Evolutionary conservation across 2,888 invertebrate species (phyloP).

Genomic region (Cataglyphis cursor): DNA sequence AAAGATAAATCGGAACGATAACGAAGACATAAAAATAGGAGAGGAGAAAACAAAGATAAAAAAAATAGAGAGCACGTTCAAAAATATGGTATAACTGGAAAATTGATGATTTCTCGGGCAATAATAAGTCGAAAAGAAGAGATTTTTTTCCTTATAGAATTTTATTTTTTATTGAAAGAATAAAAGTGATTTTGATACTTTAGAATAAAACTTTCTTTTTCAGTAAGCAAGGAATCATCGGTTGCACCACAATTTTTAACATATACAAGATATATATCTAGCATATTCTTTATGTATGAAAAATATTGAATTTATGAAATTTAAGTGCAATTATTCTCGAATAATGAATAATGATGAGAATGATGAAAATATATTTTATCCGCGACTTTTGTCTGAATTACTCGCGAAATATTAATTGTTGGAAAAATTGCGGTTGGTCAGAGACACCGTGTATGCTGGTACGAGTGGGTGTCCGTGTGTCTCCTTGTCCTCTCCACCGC

Average conservation of each 20-base stretch:
- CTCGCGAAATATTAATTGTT: background rate
- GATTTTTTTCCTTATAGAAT: background rate
- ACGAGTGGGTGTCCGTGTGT: slow-evolving; percentile 77
- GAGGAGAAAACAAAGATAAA: slow-evolving; percentile 36
- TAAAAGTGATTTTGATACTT: background rate
- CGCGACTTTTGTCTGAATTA: background rate
- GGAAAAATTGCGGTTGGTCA: background rate
- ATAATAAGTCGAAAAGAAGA: background rate
- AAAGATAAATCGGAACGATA: slow-evolving; percentile 12
- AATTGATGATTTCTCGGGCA: background rate
- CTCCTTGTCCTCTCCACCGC: slow-evolving; percentile 70
- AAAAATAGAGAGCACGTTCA: background rate
- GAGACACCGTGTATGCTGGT: slow-evolving; percentile 50
- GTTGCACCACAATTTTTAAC: too few relatives aligned
- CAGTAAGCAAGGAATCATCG: background rate
- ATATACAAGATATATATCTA: background rate
- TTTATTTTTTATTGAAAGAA: background rate
- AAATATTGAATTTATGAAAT: background rate
- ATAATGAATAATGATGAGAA: background rate
- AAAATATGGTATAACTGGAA: background rate
- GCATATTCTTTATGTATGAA: background rate
- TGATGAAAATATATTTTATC: background rate
- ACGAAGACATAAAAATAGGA: slow-evolving; percentile 31
- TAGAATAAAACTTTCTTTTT: background rate
- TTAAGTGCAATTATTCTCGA: background rate